Evolutionary conservation across 2,888 invertebrate genomes (phyloP), one percentile per base, ranked within the genome.

Genomic region (Folsomia candida): DNA sequence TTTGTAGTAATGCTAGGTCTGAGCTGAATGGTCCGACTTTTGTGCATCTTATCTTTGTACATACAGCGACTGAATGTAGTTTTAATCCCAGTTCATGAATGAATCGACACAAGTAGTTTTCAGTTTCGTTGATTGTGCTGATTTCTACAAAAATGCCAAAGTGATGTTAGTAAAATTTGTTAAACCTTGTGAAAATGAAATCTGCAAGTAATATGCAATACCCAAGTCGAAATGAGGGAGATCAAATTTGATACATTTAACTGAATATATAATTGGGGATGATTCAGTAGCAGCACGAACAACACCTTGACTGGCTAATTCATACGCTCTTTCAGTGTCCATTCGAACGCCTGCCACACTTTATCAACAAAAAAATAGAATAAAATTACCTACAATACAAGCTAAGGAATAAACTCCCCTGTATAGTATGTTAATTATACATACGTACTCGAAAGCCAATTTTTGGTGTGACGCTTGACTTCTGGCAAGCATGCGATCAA

Each of bases 271-370:
- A 29, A 97, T 84, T 0, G 95, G 92, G 26, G 89, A 84, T 71
- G 89, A 88, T 51, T 85, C 86, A 69, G 87, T 83, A 0, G 85
- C 84, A 0, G 97, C 95, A 70, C 95, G 85, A 2, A 97, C 87
- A 0, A 90, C 86, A 0, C 98, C 97, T 82, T 89, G 85, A 0
- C 88, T 85, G 6, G 96, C 96, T 70, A 97, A 81, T 70, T 97
- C 93, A 83, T 93, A 98, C 11, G 94, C 94, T 58, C 90, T 88
- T 83, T 97, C 93, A 54, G 93, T 93, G 80, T 93, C 89, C 73
- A 92, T 86, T 82, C 93, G 89, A 0, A 97, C 88, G 26, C 94
- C 94, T 78, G 88, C 87, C 20, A 37, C 27, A 64, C 22, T 47
- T n/a, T n/a, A n/a, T n/a, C n/a, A n/a, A n/a, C n/a, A 64, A 24